phyloP scores from a whole-genome alignment of 1,140 invertebrate genomes.

The Patella vulgata region DNA sequence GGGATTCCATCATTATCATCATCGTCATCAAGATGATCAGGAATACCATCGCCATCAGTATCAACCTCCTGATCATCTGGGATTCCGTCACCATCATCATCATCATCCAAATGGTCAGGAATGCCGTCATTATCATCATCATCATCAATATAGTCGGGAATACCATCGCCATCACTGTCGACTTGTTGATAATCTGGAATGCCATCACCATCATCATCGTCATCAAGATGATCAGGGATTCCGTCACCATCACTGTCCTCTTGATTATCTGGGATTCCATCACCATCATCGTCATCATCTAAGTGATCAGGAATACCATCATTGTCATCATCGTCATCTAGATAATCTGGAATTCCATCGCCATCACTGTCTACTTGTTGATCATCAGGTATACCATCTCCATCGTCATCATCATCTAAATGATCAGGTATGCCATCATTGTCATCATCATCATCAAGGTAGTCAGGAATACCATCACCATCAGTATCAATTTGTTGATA shows the following conservation, averaged over 20 bases:
- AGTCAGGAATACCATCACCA: slow-evolving; percentile 51
- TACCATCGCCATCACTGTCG: slow-evolving; percentile 53
- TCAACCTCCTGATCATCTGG: slow-evolving; percentile 52
- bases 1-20: slow-evolving; percentile 54
- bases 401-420: slow-evolving; percentile 53
- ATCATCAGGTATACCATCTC: slow-evolving; percentile 52
- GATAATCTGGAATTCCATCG: slow-evolving; percentile 53
- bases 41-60: slow-evolving; percentile 57
- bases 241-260: slow-evolving; percentile 42
- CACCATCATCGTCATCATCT: slow-evolving; percentile 47
- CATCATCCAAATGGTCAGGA: slow-evolving; percentile 50
- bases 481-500: slow-evolving; percentile 35
- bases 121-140: slow-evolving; percentile 54
- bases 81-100: slow-evolving; percentile 59
- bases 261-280: slow-evolving; percentile 51
- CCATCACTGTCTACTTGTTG: slow-evolving; percentile 43
- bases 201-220: slow-evolving; percentile 55
- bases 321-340: slow-evolving; percentile 53
- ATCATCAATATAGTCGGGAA: slow-evolving; percentile 50
- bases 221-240: slow-evolving; percentile 43
- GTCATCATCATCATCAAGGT: slow-evolving; percentile 43
- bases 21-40: slow-evolving; percentile 51
- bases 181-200: slow-evolving; percentile 51
- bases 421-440: slow-evolving; percentile 45
- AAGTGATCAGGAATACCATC: slow-evolving; percentile 55